Evolutionary conservation across 2,888 invertebrate genomes (phyloP).

Genomic region (Andrena marginata): DNA sequence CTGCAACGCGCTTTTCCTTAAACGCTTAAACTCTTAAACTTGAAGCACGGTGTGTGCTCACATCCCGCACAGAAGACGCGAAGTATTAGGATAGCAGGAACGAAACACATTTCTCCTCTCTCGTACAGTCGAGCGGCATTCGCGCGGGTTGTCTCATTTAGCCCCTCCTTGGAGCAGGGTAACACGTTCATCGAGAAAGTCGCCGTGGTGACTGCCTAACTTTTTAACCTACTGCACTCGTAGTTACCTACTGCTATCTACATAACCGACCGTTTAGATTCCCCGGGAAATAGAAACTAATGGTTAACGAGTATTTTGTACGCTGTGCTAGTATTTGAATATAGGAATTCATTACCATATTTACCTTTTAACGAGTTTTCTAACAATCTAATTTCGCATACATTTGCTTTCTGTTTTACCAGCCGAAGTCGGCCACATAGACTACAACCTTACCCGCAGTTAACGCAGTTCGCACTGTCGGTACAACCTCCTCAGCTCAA

Average conservation of each 20-base stretch:
- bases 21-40: neutral
- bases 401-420: neutral
- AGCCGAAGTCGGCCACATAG: neutral
- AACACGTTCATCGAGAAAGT: conserved; percentile 60
- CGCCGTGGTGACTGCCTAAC: neutral
- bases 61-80: conserved; percentile 82
- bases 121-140: conserved; percentile 80
- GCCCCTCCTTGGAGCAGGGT: conserved; percentile 83
- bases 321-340: neutral
- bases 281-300: neutral
- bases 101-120: conserved; percentile 76
- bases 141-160: conserved; percentile 84
- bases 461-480: neutral
- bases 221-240: conserved; percentile 33
- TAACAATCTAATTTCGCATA: neutral
- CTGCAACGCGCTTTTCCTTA: conserved; percentile 45
- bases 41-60: conserved; percentile 79
- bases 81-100: conserved; percentile 78
- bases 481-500: conserved; percentile 58
- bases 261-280: neutral
- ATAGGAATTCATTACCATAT: too few species aligned
- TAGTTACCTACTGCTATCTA: conserved; percentile 25
- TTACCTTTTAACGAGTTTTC: too few species aligned
- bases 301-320: neutral
- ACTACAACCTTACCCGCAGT: conserved; percentile 48